phyloP scores from a whole-genome alignment of 2,888 invertebrate genomes.

The Amphipoea lucens region DNA sequence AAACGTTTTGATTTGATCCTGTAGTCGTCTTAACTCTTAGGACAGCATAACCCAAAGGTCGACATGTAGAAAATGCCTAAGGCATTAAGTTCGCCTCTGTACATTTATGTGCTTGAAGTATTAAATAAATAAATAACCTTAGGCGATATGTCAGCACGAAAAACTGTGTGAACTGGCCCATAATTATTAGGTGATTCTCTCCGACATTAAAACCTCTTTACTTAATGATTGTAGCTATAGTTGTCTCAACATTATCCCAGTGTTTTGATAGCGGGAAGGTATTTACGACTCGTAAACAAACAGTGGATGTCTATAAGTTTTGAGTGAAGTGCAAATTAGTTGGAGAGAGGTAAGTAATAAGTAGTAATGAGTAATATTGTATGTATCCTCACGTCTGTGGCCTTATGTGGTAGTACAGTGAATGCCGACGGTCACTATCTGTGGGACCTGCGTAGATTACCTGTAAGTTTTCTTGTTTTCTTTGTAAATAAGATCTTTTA shows the following conservation, averaged over 20 bases:
- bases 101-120: no score
- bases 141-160: not conserved
- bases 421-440: slow-evolving; percentile 37
- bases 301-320: slow-evolving; percentile 5
- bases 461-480: not conserved
- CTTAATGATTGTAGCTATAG: not conserved
- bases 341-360: slow-evolving; percentile 26
- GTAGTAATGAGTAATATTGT: slow-evolving; percentile 36
- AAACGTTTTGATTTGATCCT: no score
- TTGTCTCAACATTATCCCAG: not conserved
- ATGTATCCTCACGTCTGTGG: slow-evolving; percentile 50
- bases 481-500: not conserved
- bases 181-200: not conserved
- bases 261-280: slow-evolving; percentile 45
- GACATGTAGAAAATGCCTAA: no score
- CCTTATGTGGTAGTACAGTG: slow-evolving; percentile 1
- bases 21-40: no score
- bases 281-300: slow-evolving; percentile 35
- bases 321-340: slow-evolving; percentile 54
- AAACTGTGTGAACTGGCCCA: not conserved
- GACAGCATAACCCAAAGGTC: no score
- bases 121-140: no score
- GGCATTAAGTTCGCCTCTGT: no score
- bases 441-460: not conserved
- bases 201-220: slow-evolving; percentile 4